Evolutionary conservation across 2,797 vertebrate genomes (phyloP).

Genomic region (Diceros bicornis): DNA sequence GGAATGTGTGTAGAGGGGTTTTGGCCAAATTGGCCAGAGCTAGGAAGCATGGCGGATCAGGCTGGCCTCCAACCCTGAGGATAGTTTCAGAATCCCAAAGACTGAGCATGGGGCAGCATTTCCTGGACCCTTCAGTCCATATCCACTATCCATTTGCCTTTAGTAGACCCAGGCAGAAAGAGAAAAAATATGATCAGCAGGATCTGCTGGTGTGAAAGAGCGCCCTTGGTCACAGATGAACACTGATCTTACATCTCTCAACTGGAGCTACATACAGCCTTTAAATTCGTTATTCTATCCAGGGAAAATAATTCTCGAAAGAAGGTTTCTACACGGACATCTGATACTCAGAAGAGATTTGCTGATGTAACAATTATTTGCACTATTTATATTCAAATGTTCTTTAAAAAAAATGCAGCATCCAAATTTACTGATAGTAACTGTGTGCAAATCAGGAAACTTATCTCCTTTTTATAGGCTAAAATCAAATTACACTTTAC

Average conservation of each 20-base stretch:
- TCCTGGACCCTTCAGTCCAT: background rate
- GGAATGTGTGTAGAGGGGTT: background rate
- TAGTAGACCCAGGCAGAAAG: background rate
- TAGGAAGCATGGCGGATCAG: fast-evolving
- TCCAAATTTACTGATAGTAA: constrained; percentile 85
- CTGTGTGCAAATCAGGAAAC: constrained; percentile 87
- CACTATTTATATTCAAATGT: constrained; percentile 90
- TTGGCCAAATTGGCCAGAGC: background rate
- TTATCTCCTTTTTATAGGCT: constrained; percentile 88
- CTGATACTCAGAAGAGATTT: constrained; percentile 83
- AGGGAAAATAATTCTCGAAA: constrained; percentile 74
- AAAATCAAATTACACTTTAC: constrained; percentile 87
- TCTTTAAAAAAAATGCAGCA: constrained; percentile 76
- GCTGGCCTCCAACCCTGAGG: fast-evolving
- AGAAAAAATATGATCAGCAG: background rate
- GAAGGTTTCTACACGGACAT: constrained; percentile 60
- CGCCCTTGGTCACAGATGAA: background rate
- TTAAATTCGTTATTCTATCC: constrained; percentile 37
- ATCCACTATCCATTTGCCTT: no score
- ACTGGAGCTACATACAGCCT: background rate
- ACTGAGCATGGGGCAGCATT: background rate
- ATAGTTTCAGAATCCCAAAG: background rate
- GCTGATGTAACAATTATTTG: constrained; percentile 89
- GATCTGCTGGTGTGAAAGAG: fast-evolving
- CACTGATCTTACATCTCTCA: background rate